phyloP scores from a whole-genome alignment of 2,888 invertebrate genomes.

The Oscheius myriophilus region DNA sequence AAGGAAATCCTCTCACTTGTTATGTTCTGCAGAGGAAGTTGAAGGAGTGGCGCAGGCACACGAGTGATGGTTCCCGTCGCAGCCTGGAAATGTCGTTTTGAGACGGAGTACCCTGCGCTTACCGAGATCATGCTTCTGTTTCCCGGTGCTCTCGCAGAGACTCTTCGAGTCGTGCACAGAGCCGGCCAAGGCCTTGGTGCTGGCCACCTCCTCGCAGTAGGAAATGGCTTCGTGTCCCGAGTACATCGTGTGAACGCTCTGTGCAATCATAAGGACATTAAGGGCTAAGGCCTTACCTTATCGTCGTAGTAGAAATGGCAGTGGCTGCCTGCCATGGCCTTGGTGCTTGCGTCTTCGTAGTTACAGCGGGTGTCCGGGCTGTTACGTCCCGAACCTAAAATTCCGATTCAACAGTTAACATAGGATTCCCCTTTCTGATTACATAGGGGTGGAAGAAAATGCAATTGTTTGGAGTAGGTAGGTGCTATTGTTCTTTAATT shows the following conservation, averaged over 20 bases:
- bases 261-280: conserved; percentile 26
- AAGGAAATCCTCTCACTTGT: conserved; percentile 1
- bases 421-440: no score
- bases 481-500: no score
- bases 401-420: no score
- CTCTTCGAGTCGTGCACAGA: conserved; percentile 63
- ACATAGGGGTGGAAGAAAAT: no score
- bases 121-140: conserved; percentile 46
- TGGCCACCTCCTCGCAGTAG: conserved; percentile 61
- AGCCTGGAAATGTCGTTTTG: no score
- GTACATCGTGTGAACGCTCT: conserved; percentile 66
- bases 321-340: conserved; percentile 82
- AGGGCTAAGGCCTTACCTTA: conserved; percentile 46
- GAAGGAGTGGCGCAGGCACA: conserved; percentile 21
- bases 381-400: conserved; percentile 24
- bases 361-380: conserved; percentile 55
- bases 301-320: conserved; percentile 64
- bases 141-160: conserved; percentile 55
- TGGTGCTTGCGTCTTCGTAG: conserved; percentile 77
- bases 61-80: conserved; percentile 10
- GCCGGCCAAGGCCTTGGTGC: conserved; percentile 60
- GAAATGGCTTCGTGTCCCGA: conserved; percentile 59
- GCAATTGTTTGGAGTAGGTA: no score
- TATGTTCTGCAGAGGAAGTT: conserved; percentile 18
- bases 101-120: no score